phyloP scores from a whole-genome alignment of 35 echinoderm and acorn worm species.

The Diadema setosum region DNA sequence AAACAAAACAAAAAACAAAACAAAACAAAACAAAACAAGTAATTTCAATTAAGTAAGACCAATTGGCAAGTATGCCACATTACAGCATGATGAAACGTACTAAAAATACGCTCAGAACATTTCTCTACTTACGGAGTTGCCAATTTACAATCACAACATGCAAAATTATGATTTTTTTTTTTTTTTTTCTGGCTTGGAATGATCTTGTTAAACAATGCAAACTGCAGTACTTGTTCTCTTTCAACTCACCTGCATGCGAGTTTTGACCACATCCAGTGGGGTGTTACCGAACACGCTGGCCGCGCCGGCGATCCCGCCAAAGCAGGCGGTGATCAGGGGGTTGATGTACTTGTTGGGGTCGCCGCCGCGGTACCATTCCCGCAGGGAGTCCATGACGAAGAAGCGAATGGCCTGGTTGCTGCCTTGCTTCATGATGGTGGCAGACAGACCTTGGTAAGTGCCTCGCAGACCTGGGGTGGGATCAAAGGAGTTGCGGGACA shows the following conservation, averaged over 20 bases:
- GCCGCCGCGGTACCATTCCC: conserved; percentile 90
- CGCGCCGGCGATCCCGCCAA: conserved; percentile 94
- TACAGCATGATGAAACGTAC: too few relatives aligned
- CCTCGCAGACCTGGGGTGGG: conserved; percentile 83
- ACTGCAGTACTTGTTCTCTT: too few relatives aligned
- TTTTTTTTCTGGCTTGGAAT: too few relatives aligned
- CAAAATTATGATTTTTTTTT: too few relatives aligned
- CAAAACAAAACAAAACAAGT: too few relatives aligned
- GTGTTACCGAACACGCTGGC: conserved; percentile 98
- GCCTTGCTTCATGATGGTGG: conserved; percentile 97
- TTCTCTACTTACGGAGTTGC: too few relatives aligned
- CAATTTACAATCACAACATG: too few relatives aligned
- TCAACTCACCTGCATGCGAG: conserved; percentile 90
- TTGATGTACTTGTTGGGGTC: conserved; percentile 81
- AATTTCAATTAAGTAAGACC: too few relatives aligned
- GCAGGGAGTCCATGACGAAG: conserved; percentile 91
- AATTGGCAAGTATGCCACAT: too few relatives aligned
- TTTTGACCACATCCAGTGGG: conserved; percentile 95
- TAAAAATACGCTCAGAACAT: too few relatives aligned
- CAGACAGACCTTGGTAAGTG: conserved; percentile 92
- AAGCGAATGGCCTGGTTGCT: conserved; percentile 98
- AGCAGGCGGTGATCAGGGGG: conserved; percentile 62
- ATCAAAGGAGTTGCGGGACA: not conserved
- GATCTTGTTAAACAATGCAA: too few relatives aligned
- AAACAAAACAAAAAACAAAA: too few relatives aligned